A percentile compares a stretch with the other conserved stretches of the same genome.
Evolutionary conservation across 2,888 invertebrate genomes (phyloP).

Genomic region (Caenorhabditis becei): DNA sequence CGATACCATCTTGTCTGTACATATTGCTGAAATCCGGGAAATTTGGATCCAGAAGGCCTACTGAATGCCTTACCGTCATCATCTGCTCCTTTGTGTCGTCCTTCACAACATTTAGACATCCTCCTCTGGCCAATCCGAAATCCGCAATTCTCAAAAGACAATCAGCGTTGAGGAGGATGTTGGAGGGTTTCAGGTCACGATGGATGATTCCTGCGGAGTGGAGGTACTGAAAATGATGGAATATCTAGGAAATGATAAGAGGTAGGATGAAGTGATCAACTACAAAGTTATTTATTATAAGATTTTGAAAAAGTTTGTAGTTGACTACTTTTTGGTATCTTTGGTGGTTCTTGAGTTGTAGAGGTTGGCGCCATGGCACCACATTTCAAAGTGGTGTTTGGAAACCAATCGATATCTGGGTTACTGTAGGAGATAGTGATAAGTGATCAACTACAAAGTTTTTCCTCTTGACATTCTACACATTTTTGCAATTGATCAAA

Average conservation of each 20-base stretch:
- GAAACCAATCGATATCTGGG: too few species aligned
- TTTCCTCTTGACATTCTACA: too few species aligned
- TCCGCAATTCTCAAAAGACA: conserved; percentile 84
- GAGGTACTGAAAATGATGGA: conserved; percentile 82
- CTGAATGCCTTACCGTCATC: conserved; percentile 77
- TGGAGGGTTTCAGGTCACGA: conserved; percentile 84
- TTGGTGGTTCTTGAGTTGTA: background rate
- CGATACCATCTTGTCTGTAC: conserved; percentile 82
- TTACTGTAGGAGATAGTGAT: too few species aligned
- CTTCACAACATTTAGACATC: conserved; percentile 63
- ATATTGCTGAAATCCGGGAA: conserved; percentile 83
- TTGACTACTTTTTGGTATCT: background rate
- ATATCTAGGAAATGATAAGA: background rate
- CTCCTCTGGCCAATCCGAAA: conserved; percentile 83
- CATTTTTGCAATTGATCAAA: too few species aligned
- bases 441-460: background rate
- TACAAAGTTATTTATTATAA: too few species aligned
- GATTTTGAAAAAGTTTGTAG: background rate
- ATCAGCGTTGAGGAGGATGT: conserved; percentile 84
- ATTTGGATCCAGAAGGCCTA: too few species aligned
- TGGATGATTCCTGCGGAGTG: conserved; percentile 84
- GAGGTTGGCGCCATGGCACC: too few species aligned
- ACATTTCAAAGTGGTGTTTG: too few species aligned
- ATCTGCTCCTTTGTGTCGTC: conserved; percentile 48
- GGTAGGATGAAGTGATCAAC: too few species aligned